These are phyloP conservation scores for Cyaniris semiargus DNA, from an alignment of 2,888 invertebrate species.

Conservation along the genomic window DNA sequence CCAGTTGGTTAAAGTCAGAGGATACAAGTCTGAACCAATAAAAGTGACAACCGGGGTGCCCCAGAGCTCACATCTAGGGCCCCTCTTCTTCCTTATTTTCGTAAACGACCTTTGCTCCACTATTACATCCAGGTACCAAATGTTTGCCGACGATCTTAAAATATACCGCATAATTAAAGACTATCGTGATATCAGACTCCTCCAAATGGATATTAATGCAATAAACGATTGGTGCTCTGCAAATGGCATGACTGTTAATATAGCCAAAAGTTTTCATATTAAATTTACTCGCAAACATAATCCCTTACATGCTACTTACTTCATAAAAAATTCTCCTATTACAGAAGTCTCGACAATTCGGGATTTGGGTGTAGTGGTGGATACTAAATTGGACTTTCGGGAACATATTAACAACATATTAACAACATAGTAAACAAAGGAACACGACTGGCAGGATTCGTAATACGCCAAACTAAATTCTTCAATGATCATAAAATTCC, in stretches of 20 bases:
- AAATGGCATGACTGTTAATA: no score
- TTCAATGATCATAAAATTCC: constrained; percentile 26
- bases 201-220: no score
- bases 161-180: no score
- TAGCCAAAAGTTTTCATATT: no score
- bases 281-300: no score
- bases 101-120: neutral
- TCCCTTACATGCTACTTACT: no score
- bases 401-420: constrained; percentile 28
- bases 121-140: no score
- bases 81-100: neutral
- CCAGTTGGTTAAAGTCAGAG: no score
- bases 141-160: no score
- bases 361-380: constrained; percentile 22
- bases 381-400: constrained; percentile 27
- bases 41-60: neutral
- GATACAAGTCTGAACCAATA: no score
- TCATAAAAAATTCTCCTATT: neutral
- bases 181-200: no score
- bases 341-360: constrained; percentile 1
- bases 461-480: constrained; percentile 28
- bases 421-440: neutral
- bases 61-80: constrained; percentile 1
- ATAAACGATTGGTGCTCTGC: no score
- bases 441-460: constrained; percentile 13